Base-by-base conservation (phyloP, 1,140 invertebrate genomes). In the Orius laevigatus region DNA sequence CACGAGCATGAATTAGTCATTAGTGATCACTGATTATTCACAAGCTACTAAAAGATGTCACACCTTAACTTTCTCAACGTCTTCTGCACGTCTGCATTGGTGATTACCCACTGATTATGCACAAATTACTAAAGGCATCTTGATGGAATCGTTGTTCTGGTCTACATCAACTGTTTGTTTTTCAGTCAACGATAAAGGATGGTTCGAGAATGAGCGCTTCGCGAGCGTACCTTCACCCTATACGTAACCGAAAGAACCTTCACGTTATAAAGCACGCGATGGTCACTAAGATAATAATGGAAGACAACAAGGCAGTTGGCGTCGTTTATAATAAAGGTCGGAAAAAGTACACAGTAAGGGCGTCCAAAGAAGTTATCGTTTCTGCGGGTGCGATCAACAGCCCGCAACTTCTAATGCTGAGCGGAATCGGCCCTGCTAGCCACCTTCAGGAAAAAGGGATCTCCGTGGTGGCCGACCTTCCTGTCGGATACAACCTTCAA, bases 401-500 rank as follows among this genome's bases (percentile, higher is more conserved):
- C 0, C 77, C 78, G 0, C 75, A 80, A 60, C 58, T 84, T 5
- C 64, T 84, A 1, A 62, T 83, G 45, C 63, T 80, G 1, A 81
- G 78, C 18, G 81, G 81, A 6, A 69, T 84, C 79, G 80, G 3
- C 74, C 79, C 51, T 12, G 43, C 16, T 8, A 42, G 48, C 12
- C 67, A 78, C 53, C 59, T 79, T 1, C 36, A 57, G 11, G 56
- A 55, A 8, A 52, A 68, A 2, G 62, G 61, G 12, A 76, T 81
- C 20, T 48, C 61, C 0, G 63, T 74, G 1, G 52, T 79, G n/a
- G 64, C 71, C 49, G 72, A 85, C 58, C 64, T 85, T 0, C 78
- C 76, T 0, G 82, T 88, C 0, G 86, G 86, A 1, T 71, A 76
- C 46, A 88, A 88, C 61, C 67, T 89, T 0, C 78, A 81, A 58